Evolutionary conservation across 2,888 invertebrate genomes (phyloP).

Genomic region (Drosophila melanocephala): DNA sequence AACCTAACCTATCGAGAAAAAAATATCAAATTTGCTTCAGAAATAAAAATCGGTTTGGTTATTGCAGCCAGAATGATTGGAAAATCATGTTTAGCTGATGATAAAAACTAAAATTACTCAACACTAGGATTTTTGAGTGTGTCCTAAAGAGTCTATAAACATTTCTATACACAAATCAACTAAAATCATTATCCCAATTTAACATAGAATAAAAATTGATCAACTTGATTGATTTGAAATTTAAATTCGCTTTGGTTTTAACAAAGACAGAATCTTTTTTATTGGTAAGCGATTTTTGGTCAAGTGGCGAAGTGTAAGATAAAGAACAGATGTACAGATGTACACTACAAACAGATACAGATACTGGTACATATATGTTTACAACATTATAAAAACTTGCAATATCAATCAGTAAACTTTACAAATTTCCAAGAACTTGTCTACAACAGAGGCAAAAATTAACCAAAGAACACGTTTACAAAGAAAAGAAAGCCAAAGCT

Average conservation of each 20-base stretch:
- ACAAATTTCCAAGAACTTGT: constrained; percentile 12
- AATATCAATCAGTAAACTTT: not conserved
- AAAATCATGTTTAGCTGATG: not conserved
- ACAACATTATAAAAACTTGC: not conserved
- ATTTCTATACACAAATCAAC: not conserved
- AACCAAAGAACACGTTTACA: constrained; percentile 14
- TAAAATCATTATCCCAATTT: not conserved
- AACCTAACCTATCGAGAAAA: not conserved
- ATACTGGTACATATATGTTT: not conserved
- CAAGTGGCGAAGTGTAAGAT: not conserved
- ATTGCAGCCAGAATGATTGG: not conserved
- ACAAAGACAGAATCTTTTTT: not conserved
- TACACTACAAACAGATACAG: not conserved
- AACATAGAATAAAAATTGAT: not conserved
- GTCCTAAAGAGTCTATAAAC: not conserved
- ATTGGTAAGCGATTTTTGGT: too few relatives aligned
- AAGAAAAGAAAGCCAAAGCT: not conserved
- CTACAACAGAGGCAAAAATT: constrained; percentile 1
- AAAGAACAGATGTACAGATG: not conserved
- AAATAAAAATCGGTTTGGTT: not conserved
- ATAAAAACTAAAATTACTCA: not conserved
- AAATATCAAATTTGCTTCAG: not conserved
- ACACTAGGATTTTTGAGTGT: not conserved
- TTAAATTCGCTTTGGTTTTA: not conserved
- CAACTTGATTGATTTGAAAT: not conserved